A percentile compares a stretch with the other conserved stretches of the same genome.
These are phyloP conservation scores for Lithophane ornitopus DNA, from an alignment of 2,888 invertebrate genomes.

Conservation along the genomic window DNA sequence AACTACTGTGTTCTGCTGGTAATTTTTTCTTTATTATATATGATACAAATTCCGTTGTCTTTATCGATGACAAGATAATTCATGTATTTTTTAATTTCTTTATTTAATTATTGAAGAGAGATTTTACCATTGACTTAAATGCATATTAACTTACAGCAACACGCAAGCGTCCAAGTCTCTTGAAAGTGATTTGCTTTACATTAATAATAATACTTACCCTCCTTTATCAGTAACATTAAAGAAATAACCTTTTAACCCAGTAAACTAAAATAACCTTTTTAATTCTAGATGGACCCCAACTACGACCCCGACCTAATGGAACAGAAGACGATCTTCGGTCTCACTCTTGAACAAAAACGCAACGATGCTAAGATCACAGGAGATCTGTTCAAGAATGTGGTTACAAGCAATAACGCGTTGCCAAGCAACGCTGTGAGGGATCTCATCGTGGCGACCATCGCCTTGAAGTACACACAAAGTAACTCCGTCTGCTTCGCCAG, in stretches of 20 bases:
- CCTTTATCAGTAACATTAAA: background rate
- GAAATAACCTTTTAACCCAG: background rate
- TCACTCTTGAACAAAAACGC: constrained; percentile 93
- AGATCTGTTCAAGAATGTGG: constrained; percentile 95
- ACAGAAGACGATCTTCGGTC: constrained; percentile 90
- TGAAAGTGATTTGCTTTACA: background rate
- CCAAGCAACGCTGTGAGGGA: constrained; percentile 95
- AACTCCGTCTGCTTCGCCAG: constrained; percentile 99
- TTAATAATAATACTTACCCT: background rate
- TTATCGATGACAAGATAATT: background rate
- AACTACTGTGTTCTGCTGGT: constrained; percentile 96
- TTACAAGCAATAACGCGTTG: constrained; percentile 92
- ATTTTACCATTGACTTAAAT: background rate
- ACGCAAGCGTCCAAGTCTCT: background rate
- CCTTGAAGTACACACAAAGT: constrained; percentile 99
- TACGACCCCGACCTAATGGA: constrained; percentile 96
- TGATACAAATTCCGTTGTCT: background rate
- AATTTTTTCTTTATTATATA: background rate
- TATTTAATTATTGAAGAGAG: background rate
- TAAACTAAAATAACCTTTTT: background rate
- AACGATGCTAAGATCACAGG: constrained; percentile 96
- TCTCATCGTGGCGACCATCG: constrained; percentile 98
- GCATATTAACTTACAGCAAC: background rate
- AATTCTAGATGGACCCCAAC: constrained; percentile 94
- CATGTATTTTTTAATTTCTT: background rate